Evolutionary conservation across 2,113 vertebrate genomes (phyloP).

Genomic region (Saccopteryx leptura): DNA sequence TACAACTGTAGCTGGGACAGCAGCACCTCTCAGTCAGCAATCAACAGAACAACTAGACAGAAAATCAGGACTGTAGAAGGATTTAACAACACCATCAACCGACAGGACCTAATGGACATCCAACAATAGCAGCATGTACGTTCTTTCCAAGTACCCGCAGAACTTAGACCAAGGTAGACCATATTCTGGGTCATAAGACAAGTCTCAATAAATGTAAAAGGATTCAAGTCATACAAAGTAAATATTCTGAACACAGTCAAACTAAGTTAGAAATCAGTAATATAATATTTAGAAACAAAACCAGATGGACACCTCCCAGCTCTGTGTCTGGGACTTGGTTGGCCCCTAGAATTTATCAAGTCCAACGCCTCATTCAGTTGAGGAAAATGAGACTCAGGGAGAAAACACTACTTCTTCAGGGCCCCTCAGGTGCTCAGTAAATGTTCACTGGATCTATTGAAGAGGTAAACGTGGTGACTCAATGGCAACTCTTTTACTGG

Average conservation of each 20-base stretch:
- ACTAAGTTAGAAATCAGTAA: not conserved
- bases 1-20: not conserved
- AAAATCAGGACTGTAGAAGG: not conserved
- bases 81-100: not conserved
- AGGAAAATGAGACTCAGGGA: conserved; percentile 7
- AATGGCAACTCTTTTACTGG: not conserved
- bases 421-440: not conserved
- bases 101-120: not conserved
- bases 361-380: not conserved
- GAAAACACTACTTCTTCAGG: not conserved
- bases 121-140: not conserved
- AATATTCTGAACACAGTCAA: not conserved
- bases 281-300: not conserved
- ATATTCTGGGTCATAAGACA: not conserved
- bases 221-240: not conserved
- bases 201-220: not conserved
- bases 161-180: not conserved
- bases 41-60: not conserved
- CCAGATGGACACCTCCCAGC: no score
- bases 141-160: not conserved
- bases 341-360: not conserved
- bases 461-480: not conserved
- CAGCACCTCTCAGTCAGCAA: not conserved
- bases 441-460: not conserved
- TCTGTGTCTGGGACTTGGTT: not conserved